These are phyloP conservation scores for Callitettix versicolor DNA, from an alignment of 1,140 invertebrate genomes.

Conservation along the genomic window DNA sequence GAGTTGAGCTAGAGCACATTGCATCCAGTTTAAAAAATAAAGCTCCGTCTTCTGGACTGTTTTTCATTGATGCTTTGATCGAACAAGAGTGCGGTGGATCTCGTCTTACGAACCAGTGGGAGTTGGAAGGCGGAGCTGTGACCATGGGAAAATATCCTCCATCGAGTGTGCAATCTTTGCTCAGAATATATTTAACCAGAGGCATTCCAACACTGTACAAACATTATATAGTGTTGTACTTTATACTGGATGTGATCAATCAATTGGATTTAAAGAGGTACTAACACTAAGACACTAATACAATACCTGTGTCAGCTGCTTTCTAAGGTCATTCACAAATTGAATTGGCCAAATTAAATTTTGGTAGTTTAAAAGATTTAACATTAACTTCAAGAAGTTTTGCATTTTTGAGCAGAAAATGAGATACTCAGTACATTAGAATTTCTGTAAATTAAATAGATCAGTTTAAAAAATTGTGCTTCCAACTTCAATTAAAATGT, in stretches of 20 bases:
- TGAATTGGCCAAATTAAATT: no score
- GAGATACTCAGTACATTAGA: no score
- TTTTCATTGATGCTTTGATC: constrained; percentile 48
- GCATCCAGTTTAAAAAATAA: constrained; percentile 20
- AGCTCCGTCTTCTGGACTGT: constrained; percentile 29
- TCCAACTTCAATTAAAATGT: no score
- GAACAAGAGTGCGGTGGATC: constrained; percentile 38
- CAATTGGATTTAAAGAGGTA: no score
- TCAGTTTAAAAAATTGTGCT: no score
- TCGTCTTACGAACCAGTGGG: constrained; percentile 46
- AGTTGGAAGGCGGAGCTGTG: constrained; percentile 48
- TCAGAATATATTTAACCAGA: constrained; percentile 60
- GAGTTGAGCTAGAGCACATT: constrained; percentile 26
- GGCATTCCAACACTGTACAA: constrained; percentile 46
- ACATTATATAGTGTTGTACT: constrained; percentile 66
- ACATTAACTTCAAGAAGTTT: no score
- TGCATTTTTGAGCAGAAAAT: no score
- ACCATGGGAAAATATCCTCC: constrained; percentile 60
- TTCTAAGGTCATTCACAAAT: not conserved
- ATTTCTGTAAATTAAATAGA: no score
- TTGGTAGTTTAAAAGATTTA: no score
- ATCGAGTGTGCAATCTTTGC: constrained; percentile 58
- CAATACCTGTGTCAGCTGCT: not conserved
- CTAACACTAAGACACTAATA: not conserved
- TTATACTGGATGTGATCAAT: constrained; percentile 58